These are phyloP conservation scores for Leptoclinus maculatus DNA, from an alignment of 2,797 vertebrate species.

Conservation along the genomic window DNA sequence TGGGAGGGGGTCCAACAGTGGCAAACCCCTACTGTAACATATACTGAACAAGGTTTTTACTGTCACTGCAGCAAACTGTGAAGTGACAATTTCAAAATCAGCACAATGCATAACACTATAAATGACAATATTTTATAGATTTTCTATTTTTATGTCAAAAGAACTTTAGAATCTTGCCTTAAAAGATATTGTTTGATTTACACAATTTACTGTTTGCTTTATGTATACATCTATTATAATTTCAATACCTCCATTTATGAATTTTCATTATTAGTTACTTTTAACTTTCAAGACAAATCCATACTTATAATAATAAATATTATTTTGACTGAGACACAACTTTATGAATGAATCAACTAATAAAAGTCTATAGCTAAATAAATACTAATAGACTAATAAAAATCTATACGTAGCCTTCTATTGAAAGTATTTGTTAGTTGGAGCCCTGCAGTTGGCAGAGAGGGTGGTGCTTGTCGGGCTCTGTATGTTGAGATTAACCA, in stretches of 20 bases:
- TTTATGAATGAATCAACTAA: background rate
- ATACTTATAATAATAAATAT: too few species aligned
- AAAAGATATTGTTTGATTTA: background rate
- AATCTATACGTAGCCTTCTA: background rate
- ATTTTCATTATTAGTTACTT: background rate
- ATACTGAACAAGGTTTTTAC: background rate
- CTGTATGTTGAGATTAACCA: slow-evolving; percentile 28
- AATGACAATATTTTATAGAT: too few species aligned
- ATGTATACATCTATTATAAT: background rate
- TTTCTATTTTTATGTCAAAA: too few species aligned
- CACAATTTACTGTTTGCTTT: background rate
- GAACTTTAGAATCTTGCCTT: too few species aligned
- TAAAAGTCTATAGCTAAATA: background rate
- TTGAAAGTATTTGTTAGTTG: background rate
- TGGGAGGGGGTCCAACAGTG: too few species aligned
- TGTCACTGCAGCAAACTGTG: background rate
- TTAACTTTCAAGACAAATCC: background rate
- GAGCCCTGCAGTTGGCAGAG: background rate
- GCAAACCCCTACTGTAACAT: too few species aligned
- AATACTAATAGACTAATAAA: background rate
- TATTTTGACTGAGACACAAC: too few species aligned
- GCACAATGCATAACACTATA: too few species aligned
- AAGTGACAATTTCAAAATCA: too few species aligned
- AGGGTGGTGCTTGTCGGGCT: background rate
- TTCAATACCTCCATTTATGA: background rate